Evolutionary conservation across 2,797 vertebrate species (phyloP).

Genomic region (Coranthus polyacanthus): DNA sequence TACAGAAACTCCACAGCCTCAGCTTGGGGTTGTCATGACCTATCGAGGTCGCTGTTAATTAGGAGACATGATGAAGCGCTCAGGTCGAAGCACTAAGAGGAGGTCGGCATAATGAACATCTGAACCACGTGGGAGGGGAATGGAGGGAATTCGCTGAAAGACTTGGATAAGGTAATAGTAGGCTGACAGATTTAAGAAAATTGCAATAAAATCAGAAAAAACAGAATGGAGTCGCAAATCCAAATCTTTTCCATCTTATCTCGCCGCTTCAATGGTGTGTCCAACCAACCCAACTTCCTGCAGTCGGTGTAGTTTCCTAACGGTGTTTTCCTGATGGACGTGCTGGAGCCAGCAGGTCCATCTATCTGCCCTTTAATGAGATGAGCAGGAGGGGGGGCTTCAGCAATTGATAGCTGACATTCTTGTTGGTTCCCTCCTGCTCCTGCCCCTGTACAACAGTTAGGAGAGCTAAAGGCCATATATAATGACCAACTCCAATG

Average conservation of each 20-base stretch:
- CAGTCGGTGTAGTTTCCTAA: slow-evolving; percentile 46
- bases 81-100: slow-evolving; percentile 52
- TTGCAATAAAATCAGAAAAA: too few relatives aligned
- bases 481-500: slow-evolving; percentile 64
- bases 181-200: not conserved
- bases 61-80: slow-evolving; percentile 41
- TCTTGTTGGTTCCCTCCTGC: slow-evolving; percentile 74
- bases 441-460: slow-evolving; percentile 77
- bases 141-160: slow-evolving; percentile 15
- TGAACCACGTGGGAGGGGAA: slow-evolving; percentile 41
- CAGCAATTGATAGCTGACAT: slow-evolving; percentile 76
- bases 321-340: slow-evolving; percentile 48
- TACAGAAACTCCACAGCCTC: slow-evolving; percentile 24
- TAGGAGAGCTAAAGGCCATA: slow-evolving; percentile 72
- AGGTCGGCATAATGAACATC: slow-evolving; percentile 41
- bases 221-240: too few relatives aligned
- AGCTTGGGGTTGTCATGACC: slow-evolving; percentile 44
- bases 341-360: slow-evolving; percentile 54
- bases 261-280: slow-evolving; percentile 24
- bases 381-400: slow-evolving; percentile 64
- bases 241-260: slow-evolving; percentile 22
- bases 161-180: not conserved
- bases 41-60: slow-evolving; percentile 48
- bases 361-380: slow-evolving; percentile 76
- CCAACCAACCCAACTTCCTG: slow-evolving; percentile 32